Base-by-base conservation (phyloP, 2,888 invertebrate species). In the Ichneumoninae sp. region DNA sequence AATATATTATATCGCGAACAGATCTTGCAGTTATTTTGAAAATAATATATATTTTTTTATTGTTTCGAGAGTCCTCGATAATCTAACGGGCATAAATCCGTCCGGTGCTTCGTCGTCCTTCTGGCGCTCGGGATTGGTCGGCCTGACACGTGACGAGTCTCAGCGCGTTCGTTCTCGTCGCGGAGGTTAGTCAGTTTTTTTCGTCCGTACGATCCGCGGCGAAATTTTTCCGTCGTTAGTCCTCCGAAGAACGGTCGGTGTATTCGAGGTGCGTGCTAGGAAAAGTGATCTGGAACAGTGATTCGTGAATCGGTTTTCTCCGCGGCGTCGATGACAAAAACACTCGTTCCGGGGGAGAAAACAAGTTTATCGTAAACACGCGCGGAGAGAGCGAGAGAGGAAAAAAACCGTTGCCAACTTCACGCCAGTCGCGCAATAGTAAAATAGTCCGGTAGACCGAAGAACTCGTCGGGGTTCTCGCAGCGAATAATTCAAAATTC, bases 1-100 rank as follows among this genome's bases (percentile, higher is more conserved):
- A 65, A 80, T 60, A 68, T 50, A 71, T 75, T n/a, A 47, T 70
- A 44, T 26, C 16, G 47, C 47, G 62, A 30, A 47, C 30, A 44
- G 7, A 36, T 16, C 16, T 60, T 44, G 8, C 22, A 33, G 60
- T 47, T 30, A 30, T 72, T 47, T 57, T 50, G n/a, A 26, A 22
- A 6, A 13, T 2, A 7, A 68, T 16, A 47, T 47, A 22, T 22
- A 22, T 40, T 47, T 68, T 68, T 26, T 47, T 26, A n/a, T 22
- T 4, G 16, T 4, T 5, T 8, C 4, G 22, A 3, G 33, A n/a
- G 2, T 33, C 7, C 16, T 50, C 19, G 6, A 40, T 16, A 26
- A 71, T 71, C 54, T 57, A 30, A 6, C 40, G n/a, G 8, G 7
- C 40, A 8, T 7, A 7, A 72, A 19, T 72, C 44, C 26, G n/a